phyloP scores from a whole-genome alignment of 2,113 vertebrate species.

The Laterallus jamaicensis region DNA sequence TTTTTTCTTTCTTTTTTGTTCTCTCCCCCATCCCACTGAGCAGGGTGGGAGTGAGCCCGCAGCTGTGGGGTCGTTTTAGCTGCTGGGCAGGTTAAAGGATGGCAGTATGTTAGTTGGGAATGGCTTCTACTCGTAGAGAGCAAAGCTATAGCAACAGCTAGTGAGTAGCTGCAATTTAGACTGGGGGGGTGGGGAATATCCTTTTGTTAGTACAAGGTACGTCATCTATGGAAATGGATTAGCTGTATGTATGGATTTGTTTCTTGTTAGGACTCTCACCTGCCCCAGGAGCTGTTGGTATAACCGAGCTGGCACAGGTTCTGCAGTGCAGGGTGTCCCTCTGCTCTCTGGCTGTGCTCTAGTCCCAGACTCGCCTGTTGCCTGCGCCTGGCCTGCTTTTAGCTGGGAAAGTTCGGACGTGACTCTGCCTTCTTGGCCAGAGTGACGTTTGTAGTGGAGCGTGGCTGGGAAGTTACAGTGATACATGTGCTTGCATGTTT shows the following conservation, averaged over 20 bases:
- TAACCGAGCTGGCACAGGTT: neutral
- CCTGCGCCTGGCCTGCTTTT: neutral
- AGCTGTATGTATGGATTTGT: neutral
- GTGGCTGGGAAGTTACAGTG: neutral
- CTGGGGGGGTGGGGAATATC: no score
- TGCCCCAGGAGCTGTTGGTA: neutral
- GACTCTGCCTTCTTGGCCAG: neutral
- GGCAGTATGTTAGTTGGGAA: neutral
- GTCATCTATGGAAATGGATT: neutral
- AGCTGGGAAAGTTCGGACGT: neutral
- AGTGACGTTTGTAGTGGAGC: neutral
- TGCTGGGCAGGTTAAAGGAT: no score
- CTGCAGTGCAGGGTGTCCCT: neutral
- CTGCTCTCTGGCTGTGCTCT: neutral
- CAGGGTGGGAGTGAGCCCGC: no score
- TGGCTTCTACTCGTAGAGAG: neutral
- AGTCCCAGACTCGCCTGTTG: neutral
- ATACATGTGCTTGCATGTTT: neutral
- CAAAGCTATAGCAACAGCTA: neutral
- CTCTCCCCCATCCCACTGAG: no score
- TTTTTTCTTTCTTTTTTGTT: no score
- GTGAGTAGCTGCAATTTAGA: neutral
- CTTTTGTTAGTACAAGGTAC: neutral
- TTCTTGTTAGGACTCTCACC: neutral
- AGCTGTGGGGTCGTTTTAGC: no score